Percentiles rank a stretch among this genome's conserved stretches.
These are phyloP conservation scores for Lepidocyrtinus sp. DNA, from an alignment of 2,888 invertebrate genomes.

Conservation along the genomic window DNA sequence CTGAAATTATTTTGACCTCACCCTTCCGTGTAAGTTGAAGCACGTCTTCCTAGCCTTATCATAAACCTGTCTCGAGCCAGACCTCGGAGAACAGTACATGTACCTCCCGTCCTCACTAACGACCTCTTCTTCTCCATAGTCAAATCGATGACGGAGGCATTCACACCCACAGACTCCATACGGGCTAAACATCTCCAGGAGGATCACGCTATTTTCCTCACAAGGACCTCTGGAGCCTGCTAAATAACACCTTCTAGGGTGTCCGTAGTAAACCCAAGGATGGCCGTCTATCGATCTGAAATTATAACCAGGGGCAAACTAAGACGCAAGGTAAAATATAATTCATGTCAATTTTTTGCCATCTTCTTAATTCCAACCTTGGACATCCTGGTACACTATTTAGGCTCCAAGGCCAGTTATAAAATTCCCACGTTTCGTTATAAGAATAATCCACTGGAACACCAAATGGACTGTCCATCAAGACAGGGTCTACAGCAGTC, in stretches of 20 bases:
- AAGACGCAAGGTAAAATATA: too few relatives aligned
- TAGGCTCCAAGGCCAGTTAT: too few relatives aligned
- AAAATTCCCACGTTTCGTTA: background rate
- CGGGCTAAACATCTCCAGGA: background rate
- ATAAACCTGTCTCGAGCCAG: background rate
- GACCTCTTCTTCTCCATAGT: too few relatives aligned
- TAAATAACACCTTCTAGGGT: background rate
- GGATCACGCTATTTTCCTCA: background rate
- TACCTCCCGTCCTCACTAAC: background rate
- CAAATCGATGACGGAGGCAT: background rate
- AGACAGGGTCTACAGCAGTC: background rate
- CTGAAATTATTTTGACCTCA: too few relatives aligned
- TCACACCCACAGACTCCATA: constrained; percentile 5
- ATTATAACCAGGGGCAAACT: background rate
- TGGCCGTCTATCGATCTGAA: constrained; percentile 19
- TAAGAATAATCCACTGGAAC: background rate
- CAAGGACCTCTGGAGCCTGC: constrained; percentile 8
- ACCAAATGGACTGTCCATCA: background rate
- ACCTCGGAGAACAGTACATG: background rate
- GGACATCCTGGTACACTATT: constrained; percentile 27
- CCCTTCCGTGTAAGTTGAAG: too few relatives aligned
- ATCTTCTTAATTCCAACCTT: too few relatives aligned
- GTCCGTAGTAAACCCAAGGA: constrained; percentile 24
- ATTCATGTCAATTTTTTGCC: too few relatives aligned
- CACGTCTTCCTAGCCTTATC: too few relatives aligned